Conservation (phyloP, 2,113 vertebrate genomes). For the Bubo blakistoni region DNA sequence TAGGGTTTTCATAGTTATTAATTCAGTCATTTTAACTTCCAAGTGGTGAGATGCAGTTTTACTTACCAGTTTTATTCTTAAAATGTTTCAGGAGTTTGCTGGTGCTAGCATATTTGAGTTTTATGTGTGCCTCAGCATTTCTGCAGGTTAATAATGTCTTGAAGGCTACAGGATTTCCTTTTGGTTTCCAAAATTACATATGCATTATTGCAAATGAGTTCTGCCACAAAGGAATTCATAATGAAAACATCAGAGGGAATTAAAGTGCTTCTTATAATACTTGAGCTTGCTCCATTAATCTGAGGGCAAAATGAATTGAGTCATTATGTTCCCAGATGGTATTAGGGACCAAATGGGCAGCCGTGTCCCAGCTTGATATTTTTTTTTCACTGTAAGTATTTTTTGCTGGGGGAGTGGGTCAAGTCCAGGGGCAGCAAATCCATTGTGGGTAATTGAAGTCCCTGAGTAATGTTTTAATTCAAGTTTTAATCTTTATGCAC, state of each 20-base stretch:
- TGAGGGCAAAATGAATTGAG: constrained; percentile 61
- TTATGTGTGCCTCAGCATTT: constrained; percentile 51
- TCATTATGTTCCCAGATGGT: constrained; percentile 48
- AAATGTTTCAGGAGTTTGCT: not conserved
- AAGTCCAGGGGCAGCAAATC: constrained; percentile 48
- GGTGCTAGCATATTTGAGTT: constrained; percentile 39
- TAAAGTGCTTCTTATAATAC: constrained; percentile 61
- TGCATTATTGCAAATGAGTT: constrained; percentile 72
- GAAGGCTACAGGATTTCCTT: constrained; percentile 63
- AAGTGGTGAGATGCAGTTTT: not conserved
- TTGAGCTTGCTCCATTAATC: constrained; percentile 70
- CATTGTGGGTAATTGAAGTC: constrained; percentile 59
- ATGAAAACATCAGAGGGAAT: constrained; percentile 72
- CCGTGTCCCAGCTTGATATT: constrained; percentile 6
- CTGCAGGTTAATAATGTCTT: constrained; percentile 60
- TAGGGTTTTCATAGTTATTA: constrained; percentile 21
- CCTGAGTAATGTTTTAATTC: constrained; percentile 61
- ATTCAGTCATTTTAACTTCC: constrained; percentile 20
- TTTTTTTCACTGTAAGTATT: constrained; percentile 11
- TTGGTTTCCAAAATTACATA: constrained; percentile 65
- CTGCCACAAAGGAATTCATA: constrained; percentile 65
- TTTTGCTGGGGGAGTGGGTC: constrained; percentile 39
- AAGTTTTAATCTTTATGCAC: constrained; percentile 55
- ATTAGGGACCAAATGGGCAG: constrained; percentile 37
- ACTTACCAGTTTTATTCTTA: constrained; percentile 19